These are phyloP conservation scores for Leistus spinibarbis DNA, from an alignment of 2,888 invertebrate species.

Conservation along the genomic window DNA sequence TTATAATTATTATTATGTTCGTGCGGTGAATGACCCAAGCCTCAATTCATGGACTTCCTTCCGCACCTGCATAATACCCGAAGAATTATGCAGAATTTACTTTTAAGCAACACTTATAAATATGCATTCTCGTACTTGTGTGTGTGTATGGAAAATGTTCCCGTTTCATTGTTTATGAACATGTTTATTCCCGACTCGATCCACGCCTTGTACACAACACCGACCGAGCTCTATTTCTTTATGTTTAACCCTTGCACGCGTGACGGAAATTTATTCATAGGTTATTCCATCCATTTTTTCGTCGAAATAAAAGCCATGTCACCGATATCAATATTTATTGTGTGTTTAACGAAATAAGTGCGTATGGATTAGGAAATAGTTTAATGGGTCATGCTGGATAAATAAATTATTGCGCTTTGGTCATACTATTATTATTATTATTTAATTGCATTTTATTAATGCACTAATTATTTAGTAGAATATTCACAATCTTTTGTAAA, in stretches of 20 bases:
- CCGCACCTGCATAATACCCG: conserved; percentile 20
- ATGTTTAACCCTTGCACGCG: conserved; percentile 2
- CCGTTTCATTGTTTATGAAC: background rate
- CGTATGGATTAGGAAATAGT: background rate
- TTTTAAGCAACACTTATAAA: conserved; percentile 36
- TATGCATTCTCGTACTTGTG: conserved; percentile 27
- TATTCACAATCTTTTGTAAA: too few species aligned
- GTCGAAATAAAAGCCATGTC: background rate
- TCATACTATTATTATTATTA: too few species aligned
- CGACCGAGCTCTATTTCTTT: background rate
- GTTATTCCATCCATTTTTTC: background rate
- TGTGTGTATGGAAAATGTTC: background rate
- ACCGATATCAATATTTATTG: background rate
- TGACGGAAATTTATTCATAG: background rate
- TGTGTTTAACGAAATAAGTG: background rate
- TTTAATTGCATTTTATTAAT: too few species aligned
- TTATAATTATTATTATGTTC: too few species aligned
- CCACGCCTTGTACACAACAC: background rate
- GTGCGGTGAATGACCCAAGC: background rate
- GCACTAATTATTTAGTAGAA: too few species aligned
- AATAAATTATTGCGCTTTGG: too few species aligned
- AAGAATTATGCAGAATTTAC: conserved; percentile 37
- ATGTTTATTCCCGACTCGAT: background rate
- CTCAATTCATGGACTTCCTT: conserved; percentile 7
- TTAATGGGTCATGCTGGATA: background rate